phyloP scores from a whole-genome alignment of 2,113 vertebrate genomes.

The Rynchops niger region DNA sequence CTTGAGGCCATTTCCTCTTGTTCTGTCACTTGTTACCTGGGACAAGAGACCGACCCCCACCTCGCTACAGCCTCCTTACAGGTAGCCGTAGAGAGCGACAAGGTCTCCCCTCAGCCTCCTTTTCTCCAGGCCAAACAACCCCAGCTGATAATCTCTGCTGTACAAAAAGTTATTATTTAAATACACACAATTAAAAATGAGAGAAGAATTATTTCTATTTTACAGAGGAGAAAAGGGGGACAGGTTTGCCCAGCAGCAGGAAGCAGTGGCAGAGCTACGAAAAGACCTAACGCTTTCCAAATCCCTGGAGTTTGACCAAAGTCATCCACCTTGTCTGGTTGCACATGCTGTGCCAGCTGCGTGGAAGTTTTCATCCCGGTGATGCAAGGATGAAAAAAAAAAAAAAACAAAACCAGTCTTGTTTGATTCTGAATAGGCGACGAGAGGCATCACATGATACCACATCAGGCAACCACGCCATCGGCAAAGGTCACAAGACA shows the following conservation, averaged over 20 bases:
- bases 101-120: no score
- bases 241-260: not conserved
- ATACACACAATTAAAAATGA: not conserved
- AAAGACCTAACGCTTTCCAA: fast-evolving
- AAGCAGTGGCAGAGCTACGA: not conserved
- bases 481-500: not conserved
- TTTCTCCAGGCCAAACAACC: no score
- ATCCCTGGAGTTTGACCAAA: not conserved
- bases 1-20: no score
- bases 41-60: no score
- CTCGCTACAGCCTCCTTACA: no score
- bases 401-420: no score
- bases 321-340: not conserved
- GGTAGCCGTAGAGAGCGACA: no score
- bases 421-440: not conserved
- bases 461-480: not conserved
- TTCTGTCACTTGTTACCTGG: no score
- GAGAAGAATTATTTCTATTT: not conserved
- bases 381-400: not conserved
- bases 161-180: not conserved
- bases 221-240: not conserved
- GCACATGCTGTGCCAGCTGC: not conserved
- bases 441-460: not conserved
- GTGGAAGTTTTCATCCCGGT: not conserved
- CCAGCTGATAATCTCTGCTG: not conserved